Base-by-base conservation (phyloP, 2,113 vertebrate genomes). In the Thamnaconus septentrionalis region DNA sequence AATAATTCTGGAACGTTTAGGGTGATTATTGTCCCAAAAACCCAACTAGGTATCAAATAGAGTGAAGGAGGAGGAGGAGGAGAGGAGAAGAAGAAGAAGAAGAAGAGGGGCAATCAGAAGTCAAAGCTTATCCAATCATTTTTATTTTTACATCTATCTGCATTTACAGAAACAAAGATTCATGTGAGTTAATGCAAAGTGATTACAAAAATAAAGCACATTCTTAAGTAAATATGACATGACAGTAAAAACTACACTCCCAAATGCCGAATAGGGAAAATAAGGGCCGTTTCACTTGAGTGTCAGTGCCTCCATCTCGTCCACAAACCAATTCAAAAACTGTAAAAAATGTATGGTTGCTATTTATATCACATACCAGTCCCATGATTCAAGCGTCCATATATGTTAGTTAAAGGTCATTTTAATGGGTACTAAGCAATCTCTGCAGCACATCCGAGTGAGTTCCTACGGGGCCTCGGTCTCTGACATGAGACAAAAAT, bases 181-280 rank as follows among this genome's bases (percentile, higher is more conserved):
- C 74, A 53, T 80, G 63, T 63, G 53, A 42, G 40, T 75, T 62
- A 81, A 88, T 84, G 84, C 52, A 77, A 85, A 81, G 78, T 87
- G 79, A 79, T 88, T 89, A 90, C 78, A 89, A 90, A 90, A 89
- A 88, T 89, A 87, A 89, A 87, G 73, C 63, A 87, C 78, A 81
- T 83, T 87, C 70, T 85, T 69, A 81, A 65, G 50, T 54, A 75
- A 85, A 82, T 78, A 85, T 72, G 76, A 81, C 76, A 69, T 42
- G 74, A 82, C 59, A 69, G 52, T 68, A 74, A 31, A 63, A 81
- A 70, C 68, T 62, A 78, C 75, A 67, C 63, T 64, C 67, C 81
- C 59, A 85, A 85, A 87, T 65, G 79, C 64, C 44, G 73, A 67
- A 75, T 82, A 81, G 56, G 54, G 82, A 88, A 87, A 85, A 75